Evolutionary conservation across 92 coral and sea anemone species (phyloP), one percentile per base, ranked within the genome.

Genomic region (Porites evermanni): DNA sequence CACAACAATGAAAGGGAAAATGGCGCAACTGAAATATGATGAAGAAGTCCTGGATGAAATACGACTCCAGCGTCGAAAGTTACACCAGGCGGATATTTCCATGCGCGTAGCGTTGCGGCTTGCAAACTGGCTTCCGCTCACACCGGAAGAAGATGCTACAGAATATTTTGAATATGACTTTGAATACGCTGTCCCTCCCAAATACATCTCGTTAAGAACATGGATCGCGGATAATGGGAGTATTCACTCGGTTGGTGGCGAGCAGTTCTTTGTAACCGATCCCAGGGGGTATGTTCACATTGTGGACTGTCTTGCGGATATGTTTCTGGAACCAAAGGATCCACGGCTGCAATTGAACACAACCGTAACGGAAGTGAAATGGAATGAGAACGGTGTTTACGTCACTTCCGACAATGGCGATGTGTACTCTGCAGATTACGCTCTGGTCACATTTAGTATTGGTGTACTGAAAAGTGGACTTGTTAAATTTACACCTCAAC

Each of bases 151-250:
- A 80, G 67, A 77, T 20, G 87, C 64, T 0, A 60, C 86, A 1
- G 98, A 95, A 54, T 95, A 95, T 68, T 82, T 79, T 68, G 84
- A 88, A 70, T 81, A 83, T n/a, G 98, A 95, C 71, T 95, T 95
- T 78, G 98, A 95, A 79, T 88, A 91, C 24, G 95, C 91, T 2
- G 92, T 93, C 0, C 98, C 95, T 24, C 98, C 98, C 0, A 90
- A 93, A 20, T 93, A 91, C 71, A 75, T 83, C 58, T 91, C 98
- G 4, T 12, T 74, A 0, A 38, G 96, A 65, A 87, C 93, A 8
- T 20, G 92, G 61, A 77, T 91, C 75, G 66, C 65, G 18, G 90
- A 89, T 16, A 91, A 91, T 72, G 91, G 91, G 1, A 78, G 75
- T 18, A 95, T 95, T 20, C 88, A 89, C 69, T 84, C 93, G 1